These are phyloP conservation scores for Numida meleagris DNA, from an alignment of 2,113 vertebrate genomes.

Conservation along the genomic window DNA sequence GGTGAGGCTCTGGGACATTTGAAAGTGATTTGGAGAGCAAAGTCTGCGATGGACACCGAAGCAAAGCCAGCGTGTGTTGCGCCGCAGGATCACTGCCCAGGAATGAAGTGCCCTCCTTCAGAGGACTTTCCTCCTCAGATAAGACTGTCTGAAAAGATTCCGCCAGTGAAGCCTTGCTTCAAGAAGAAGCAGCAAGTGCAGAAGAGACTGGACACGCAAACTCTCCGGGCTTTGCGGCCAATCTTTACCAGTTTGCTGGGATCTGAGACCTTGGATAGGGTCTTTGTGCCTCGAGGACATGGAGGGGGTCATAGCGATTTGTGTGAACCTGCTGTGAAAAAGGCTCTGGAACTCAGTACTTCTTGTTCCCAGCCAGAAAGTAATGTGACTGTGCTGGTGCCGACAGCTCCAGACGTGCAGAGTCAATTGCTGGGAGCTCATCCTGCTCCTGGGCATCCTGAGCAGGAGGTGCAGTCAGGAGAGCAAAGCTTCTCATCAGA, in stretches of 20 bases:
- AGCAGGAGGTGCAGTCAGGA: conserved; percentile 68
- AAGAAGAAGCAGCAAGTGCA: conserved; percentile 93
- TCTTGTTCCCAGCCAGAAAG: conserved; percentile 81
- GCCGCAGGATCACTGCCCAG: conserved; percentile 77
- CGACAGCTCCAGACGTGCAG: conserved; percentile 62
- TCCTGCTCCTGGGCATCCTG: conserved; percentile 64
- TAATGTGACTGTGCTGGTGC: conserved; percentile 73
- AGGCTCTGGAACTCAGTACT: conserved; percentile 80
- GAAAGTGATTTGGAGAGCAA: conserved; percentile 73
- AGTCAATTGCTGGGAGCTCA: conserved; percentile 54
- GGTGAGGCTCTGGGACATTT: conserved; percentile 50
- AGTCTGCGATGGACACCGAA: conserved; percentile 82
- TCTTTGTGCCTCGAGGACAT: conserved; percentile 88
- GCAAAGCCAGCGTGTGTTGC: conserved; percentile 67
- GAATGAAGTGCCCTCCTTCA: conserved; percentile 58
- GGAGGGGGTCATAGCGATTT: conserved; percentile 76
- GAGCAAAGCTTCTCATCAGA: conserved; percentile 74
- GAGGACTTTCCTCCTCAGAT: conserved; percentile 83
- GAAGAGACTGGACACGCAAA: conserved; percentile 88
- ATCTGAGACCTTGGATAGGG: conserved; percentile 86
- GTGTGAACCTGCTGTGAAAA: conserved; percentile 87
- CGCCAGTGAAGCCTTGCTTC: conserved; percentile 93
- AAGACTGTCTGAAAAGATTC: conserved; percentile 88
- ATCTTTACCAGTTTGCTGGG: conserved; percentile 90
- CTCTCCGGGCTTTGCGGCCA: conserved; percentile 88